Percentiles rank a stretch among this genome's conserved stretches.
Conservation (phyloP, 2,113 vertebrate genomes). For the Solea solea region DNA sequence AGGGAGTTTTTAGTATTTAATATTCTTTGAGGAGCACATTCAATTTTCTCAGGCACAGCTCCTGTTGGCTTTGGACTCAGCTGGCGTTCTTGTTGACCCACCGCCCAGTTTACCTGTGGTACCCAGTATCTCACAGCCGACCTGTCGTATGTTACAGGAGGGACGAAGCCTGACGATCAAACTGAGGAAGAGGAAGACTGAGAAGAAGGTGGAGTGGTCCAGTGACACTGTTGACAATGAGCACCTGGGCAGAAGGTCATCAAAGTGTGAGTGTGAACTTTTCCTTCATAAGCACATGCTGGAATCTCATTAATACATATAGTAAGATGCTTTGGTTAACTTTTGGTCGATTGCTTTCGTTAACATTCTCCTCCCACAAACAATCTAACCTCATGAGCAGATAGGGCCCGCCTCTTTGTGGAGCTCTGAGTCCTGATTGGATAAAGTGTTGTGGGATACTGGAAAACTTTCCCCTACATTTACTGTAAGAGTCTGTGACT, state of each 20-base stretch:
- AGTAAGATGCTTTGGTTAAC: not conserved
- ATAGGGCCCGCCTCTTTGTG: too few relatives aligned
- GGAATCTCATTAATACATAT: not conserved
- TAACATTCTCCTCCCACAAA: too few relatives aligned
- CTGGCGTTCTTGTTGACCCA: too few relatives aligned
- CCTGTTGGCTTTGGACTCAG: not conserved
- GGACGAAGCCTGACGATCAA: slow-evolving; percentile 91
- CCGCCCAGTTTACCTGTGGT: not conserved
- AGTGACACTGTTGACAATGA: slow-evolving; percentile 95
- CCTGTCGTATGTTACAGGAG: slow-evolving; percentile 76
- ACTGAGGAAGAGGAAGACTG: slow-evolving; percentile 91
- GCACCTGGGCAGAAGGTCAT: slow-evolving; percentile 91
- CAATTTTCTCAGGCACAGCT: too few relatives aligned
- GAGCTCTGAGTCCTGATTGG: too few relatives aligned
- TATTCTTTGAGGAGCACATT: too few relatives aligned
- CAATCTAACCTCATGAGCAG: too few relatives aligned
- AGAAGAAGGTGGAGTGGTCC: slow-evolving; percentile 94
- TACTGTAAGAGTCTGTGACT: too few relatives aligned
- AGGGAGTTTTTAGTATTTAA: too few relatives aligned
- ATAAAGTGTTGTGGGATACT: too few relatives aligned
- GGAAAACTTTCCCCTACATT: too few relatives aligned
- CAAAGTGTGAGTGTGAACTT: slow-evolving; percentile 86
- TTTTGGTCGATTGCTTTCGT: too few relatives aligned
- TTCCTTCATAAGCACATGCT: not conserved
- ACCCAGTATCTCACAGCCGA: not conserved